Percentiles rank a stretch among this genome's conserved stretches.
These are phyloP conservation scores for Antheraea pernyi DNA, from an alignment of 1,140 invertebrate species.

Conservation along the genomic window DNA sequence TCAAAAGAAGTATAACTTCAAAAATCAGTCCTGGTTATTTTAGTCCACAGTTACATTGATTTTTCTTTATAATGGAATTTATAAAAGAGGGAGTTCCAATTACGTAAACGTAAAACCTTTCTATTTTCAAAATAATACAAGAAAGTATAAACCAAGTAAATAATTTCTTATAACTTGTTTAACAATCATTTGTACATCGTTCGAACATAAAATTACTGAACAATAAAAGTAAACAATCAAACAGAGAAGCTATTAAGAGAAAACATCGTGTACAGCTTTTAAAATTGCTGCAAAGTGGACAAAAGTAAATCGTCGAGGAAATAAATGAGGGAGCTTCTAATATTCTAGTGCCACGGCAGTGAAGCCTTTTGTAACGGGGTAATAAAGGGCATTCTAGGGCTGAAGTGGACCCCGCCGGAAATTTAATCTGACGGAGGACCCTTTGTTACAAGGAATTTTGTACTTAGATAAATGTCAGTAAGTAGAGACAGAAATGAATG, in stretches of 20 bases:
- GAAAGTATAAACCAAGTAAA: not conserved
- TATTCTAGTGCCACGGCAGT: conserved; percentile 52
- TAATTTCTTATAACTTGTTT: conserved; percentile 6
- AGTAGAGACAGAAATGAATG: conserved; percentile 43
- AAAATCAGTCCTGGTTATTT: too few species aligned
- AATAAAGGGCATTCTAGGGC: conserved; percentile 69
- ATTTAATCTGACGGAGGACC: conserved; percentile 69
- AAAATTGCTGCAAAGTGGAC: conserved; percentile 37
- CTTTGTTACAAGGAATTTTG: conserved; percentile 65
- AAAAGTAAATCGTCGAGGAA: conserved; percentile 47
- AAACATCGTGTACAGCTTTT: conserved; percentile 22
- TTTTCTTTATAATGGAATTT: too few species aligned
- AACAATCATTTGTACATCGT: conserved; percentile 2
- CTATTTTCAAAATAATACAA: not conserved
- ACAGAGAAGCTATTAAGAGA: conserved; percentile 11
- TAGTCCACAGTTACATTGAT: too few species aligned
- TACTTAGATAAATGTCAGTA: conserved; percentile 65
- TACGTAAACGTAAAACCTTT: too few species aligned
- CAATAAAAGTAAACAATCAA: conserved; percentile 14
- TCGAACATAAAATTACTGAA: conserved; percentile 5
- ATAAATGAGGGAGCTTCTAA: conserved; percentile 62
- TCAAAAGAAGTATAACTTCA: too few species aligned
- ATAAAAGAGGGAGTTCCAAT: too few species aligned
- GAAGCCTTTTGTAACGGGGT: conserved; percentile 62
- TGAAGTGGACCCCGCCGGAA: conserved; percentile 69